Evolutionary conservation across 2,888 invertebrate genomes (phyloP), one percentile per base, ranked within the genome.

Genomic region (Dicranocentrus wangi): DNA sequence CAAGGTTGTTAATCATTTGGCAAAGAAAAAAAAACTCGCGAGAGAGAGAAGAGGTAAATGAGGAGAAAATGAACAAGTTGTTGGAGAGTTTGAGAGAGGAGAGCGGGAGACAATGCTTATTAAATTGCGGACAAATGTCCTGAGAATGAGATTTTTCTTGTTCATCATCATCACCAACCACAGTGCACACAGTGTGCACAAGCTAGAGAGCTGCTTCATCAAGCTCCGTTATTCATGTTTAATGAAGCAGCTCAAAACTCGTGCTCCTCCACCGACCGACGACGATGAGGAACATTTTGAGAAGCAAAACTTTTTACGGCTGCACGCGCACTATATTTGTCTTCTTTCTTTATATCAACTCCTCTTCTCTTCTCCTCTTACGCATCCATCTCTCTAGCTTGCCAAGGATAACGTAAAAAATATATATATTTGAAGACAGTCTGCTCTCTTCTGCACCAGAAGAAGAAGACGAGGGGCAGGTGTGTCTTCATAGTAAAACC

Each of bases 61-160:
- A 77, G 77, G 58, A 77, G 43, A 77, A 77, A 77, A 77, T 77
- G 76, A 76, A 69, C 66, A 65, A 65, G 73, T 42, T 27, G 7
- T 17, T n/a, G n/a, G n/a, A n/a, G n/a, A n/a, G n/a, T n/a, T n/a
- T n/a, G n/a, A n/a, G 19, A 7, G 27, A 76, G 47, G 32, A 43
- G 76, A 76, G 76, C 76, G 76, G 76, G 76, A 76, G 76, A 76
- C 76, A 77, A 77, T 77, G 60, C 77, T 77, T 77, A 77, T 77
- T 77, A 77, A 77, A 77, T 77, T 77, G 77, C 77, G 77, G 77
- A 77, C 77, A 77, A 77, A 77, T 77, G 77, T 77, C 77, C 77
- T 69, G 77, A 76, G 75, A 77, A 69, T 60, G 77, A 69, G 77
- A 68, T 61, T 61, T 66, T 76, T 76, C 76, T 51, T 75, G 66